Evolutionary conservation across 1,140 invertebrate species (phyloP).

Genomic region (Linepithema humile): DNA sequence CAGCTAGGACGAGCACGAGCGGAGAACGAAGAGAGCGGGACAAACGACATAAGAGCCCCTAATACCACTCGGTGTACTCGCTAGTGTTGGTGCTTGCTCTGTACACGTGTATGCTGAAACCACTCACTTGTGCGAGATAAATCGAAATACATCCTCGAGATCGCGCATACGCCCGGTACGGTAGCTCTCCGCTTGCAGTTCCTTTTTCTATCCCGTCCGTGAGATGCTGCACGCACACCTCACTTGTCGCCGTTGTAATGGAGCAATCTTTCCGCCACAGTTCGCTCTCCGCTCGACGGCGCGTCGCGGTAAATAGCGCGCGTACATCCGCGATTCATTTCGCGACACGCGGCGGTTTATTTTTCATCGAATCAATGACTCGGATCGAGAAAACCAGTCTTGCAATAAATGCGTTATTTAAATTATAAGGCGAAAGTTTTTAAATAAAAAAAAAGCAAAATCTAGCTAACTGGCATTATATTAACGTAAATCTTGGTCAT

Average conservation of each 20-base stretch:
- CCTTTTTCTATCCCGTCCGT: background rate
- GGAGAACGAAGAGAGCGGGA: conserved; percentile 1
- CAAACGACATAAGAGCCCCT: conserved; percentile 27
- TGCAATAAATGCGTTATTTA: background rate
- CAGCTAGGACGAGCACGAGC: background rate
- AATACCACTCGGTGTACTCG: conserved; percentile 7
- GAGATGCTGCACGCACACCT: background rate
- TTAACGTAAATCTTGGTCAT: too few relatives aligned
- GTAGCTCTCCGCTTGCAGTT: conserved; percentile 12
- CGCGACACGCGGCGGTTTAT: background rate
- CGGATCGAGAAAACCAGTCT: background rate
- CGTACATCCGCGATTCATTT: conserved; percentile 9
- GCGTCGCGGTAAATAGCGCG: conserved; percentile 38
- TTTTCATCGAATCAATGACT: background rate
- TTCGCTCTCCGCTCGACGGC: conserved; percentile 33
- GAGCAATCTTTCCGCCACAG: conserved; percentile 53
- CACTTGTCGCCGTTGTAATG: conserved; percentile 49
- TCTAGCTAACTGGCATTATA: too few relatives aligned
- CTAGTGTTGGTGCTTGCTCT: conserved; percentile 19
- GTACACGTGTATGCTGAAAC: conserved; percentile 13
- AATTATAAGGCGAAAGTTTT: background rate
- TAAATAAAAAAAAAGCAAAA: background rate
- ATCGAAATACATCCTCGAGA: conserved; percentile 52
- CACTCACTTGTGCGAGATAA: conserved; percentile 48
- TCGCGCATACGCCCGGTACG: conserved; percentile 50